These are phyloP conservation scores for Apeltes quadracus DNA, from an alignment of 2,113 vertebrate genomes.

Conservation along the genomic window DNA sequence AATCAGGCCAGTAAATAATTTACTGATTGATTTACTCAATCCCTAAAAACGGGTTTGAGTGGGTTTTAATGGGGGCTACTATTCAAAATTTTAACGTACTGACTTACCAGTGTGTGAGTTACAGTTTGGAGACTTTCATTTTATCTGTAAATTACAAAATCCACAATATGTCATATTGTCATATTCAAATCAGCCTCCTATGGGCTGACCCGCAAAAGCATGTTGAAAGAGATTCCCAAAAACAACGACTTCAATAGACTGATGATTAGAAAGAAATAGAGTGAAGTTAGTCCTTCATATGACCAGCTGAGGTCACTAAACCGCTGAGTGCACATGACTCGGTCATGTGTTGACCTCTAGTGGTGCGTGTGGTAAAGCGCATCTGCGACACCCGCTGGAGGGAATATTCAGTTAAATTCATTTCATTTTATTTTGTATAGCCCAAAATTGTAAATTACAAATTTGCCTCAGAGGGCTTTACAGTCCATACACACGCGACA, in stretches of 20 bases:
- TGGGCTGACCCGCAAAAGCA: background rate
- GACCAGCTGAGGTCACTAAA: background rate
- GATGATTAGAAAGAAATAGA: background rate
- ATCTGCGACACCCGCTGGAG: background rate
- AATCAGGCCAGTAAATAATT: constrained; percentile 12
- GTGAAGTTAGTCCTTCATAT: background rate
- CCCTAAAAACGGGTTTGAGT: background rate
- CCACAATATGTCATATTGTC: background rate
- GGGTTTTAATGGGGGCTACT: background rate
- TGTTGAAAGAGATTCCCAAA: background rate
- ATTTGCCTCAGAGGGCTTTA: too few relatives aligned
- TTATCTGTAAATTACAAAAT: background rate
- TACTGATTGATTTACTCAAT: constrained; percentile 12
- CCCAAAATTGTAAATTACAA: too few relatives aligned
- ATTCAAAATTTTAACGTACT: background rate
- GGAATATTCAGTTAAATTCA: too few relatives aligned
- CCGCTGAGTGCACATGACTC: background rate
- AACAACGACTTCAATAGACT: background rate
- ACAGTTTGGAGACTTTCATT: background rate
- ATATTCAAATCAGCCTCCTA: background rate
- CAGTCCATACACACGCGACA: too few relatives aligned
- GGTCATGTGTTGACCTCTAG: constrained; percentile 11
- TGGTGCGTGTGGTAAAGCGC: constrained; percentile 23
- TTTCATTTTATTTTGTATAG: too few relatives aligned
- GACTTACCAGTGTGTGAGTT: background rate